Evolutionary conservation across 1,140 invertebrate species (phyloP).

Genomic region (Microplitis demolitor): DNA sequence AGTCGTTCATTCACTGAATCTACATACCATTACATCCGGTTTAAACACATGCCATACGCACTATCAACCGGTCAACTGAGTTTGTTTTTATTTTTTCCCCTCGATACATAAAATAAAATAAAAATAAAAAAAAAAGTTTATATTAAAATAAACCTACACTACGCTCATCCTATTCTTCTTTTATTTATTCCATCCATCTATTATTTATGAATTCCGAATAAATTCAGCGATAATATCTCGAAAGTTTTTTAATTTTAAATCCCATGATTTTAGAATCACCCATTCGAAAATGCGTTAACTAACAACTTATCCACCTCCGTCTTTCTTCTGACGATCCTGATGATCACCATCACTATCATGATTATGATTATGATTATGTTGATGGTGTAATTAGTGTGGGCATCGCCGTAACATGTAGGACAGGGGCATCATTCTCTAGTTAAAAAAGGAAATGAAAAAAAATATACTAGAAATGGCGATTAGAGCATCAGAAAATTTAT

Average conservation of each 20-base stretch:
- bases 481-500: background rate
- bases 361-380: slow-evolving; percentile 30
- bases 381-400: slow-evolving; percentile 55
- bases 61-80: background rate
- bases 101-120: too few relatives aligned
- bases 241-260: background rate
- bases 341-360: too few relatives aligned
- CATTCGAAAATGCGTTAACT: too few relatives aligned
- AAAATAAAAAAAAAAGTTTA: background rate
- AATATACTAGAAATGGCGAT: slow-evolving; percentile 8
- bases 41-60: slow-evolving; percentile 10
- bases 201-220: too few relatives aligned
- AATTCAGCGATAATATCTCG: too few relatives aligned
- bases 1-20: slow-evolving; percentile 27
- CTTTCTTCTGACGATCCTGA: too few relatives aligned
- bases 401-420: slow-evolving; percentile 47
- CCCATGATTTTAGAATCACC: background rate
- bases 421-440: slow-evolving; percentile 30
- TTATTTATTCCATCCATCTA: too few relatives aligned
- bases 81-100: background rate
- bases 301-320: too few relatives aligned
- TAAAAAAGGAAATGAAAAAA: background rate
- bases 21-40: slow-evolving; percentile 22
- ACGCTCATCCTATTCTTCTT: too few relatives aligned
- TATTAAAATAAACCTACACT: too few relatives aligned